Conservation (phyloP, 2,113 vertebrate species). For the Pimephales promelas region DNA sequence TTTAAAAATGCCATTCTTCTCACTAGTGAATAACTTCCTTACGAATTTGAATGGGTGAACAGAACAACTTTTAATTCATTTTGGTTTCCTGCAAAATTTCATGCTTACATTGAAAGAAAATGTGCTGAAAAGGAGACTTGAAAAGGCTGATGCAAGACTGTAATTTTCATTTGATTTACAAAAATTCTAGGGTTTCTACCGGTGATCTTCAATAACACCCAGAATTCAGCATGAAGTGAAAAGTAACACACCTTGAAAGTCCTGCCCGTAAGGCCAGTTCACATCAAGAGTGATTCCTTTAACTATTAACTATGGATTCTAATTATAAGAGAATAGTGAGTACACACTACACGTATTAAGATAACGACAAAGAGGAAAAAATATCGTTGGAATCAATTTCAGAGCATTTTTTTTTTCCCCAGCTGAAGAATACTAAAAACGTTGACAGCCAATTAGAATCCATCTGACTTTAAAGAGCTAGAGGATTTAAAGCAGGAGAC, state of each 20-base stretch:
- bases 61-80: background rate
- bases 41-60: too few relatives aligned
- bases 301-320: too few relatives aligned
- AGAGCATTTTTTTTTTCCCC: background rate
- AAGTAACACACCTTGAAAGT: background rate
- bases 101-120: background rate
- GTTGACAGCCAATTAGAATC: background rate
- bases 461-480: too few relatives aligned
- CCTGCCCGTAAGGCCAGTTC: background rate
- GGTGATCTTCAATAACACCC: background rate
- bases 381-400: background rate
- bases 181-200: background rate
- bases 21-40: too few relatives aligned
- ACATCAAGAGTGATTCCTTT: background rate
- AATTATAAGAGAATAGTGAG: too few relatives aligned
- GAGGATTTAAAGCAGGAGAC: too few relatives aligned
- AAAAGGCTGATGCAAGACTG: background rate
- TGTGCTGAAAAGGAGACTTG: background rate
- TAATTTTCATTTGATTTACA: background rate
- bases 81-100: constrained; percentile 10
- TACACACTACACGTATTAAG: too few relatives aligned
- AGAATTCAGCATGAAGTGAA: background rate
- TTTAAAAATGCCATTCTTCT: too few relatives aligned
- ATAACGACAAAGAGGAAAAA: background rate
- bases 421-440: background rate